A percentile compares a stretch with the other conserved stretches of the same genome.
Evolutionary conservation across 2,113 vertebrate species (phyloP).

Genomic region (Hypocryptadius cinnamomeus): DNA sequence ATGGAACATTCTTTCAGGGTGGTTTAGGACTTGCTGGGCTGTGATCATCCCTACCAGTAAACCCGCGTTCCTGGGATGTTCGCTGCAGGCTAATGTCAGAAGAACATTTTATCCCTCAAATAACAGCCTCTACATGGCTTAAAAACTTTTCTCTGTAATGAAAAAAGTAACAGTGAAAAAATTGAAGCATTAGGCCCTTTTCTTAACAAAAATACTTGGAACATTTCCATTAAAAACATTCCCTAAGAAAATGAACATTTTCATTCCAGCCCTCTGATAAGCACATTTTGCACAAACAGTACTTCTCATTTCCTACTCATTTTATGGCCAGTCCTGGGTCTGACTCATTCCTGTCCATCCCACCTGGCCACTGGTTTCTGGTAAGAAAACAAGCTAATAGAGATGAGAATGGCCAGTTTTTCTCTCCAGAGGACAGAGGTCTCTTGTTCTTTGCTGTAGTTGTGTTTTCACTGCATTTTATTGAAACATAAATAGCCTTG

Average conservation of each 20-base stretch:
- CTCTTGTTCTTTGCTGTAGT: neutral
- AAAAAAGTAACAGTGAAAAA: neutral
- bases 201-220: neutral
- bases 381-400: neutral
- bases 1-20: neutral
- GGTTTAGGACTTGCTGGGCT: slow-evolving; percentile 3
- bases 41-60: neutral
- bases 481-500: neutral
- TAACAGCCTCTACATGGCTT: neutral
- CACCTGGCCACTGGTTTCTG: neutral
- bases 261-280: slow-evolving; percentile 17
- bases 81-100: neutral
- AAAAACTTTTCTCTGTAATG: neutral
- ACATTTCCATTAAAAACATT: slow-evolving; percentile 25
- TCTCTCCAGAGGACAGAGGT: neutral
- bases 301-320: slow-evolving; percentile 12
- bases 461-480: neutral
- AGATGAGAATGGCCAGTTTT: neutral
- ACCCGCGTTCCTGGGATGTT: neutral
- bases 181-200: neutral
- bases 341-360: neutral
- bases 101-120: neutral
- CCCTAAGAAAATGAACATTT: neutral
- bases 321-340: neutral
- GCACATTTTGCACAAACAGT: slow-evolving; percentile 31